phyloP scores from a whole-genome alignment of 2,888 invertebrate species.

The Mimas tiliae region DNA sequence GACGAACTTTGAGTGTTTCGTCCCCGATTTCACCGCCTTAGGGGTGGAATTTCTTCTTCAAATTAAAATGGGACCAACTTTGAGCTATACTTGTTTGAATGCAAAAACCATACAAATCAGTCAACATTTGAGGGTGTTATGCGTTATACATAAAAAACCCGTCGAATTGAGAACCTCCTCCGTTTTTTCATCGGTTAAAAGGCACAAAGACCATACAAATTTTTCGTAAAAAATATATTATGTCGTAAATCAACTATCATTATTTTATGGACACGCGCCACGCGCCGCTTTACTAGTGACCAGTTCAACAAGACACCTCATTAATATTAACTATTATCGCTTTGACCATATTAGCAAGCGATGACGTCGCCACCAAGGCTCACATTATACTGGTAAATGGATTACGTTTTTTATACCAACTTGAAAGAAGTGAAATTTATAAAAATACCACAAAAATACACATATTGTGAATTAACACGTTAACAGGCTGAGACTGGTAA shows the following conservation, averaged over 20 bases:
- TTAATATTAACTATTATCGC: conserved; percentile 32
- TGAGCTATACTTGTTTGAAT: too few relatives aligned
- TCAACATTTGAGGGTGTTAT: too few relatives aligned
- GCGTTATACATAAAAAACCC: too few relatives aligned
- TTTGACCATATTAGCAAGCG: conserved; percentile 15
- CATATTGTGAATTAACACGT: conserved; percentile 12
- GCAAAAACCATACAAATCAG: too few relatives aligned
- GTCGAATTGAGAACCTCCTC: too few relatives aligned
- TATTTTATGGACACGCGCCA: conserved; percentile 19
- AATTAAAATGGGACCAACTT: too few relatives aligned
- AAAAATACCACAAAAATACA: conserved; percentile 21
- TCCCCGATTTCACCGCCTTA: too few relatives aligned
- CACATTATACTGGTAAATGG: conserved; percentile 29
- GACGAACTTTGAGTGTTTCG: too few relatives aligned
- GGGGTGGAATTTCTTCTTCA: too few relatives aligned
- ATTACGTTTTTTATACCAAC: conserved; percentile 13
- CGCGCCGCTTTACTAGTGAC: conserved; percentile 24
- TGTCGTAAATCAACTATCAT: conserved; percentile 32
- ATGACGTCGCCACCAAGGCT: conserved; percentile 19
- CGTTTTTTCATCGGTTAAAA: too few relatives aligned
- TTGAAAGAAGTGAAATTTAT: conserved; percentile 20
- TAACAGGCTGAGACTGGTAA: conserved; percentile 3
- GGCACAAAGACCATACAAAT: conserved; percentile 20
- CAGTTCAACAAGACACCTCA: conserved; percentile 39
- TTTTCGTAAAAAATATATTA: conserved; percentile 35